Evolutionary conservation across 2,888 invertebrate species (phyloP).

Genomic region (Tubulanus polymorphus): DNA sequence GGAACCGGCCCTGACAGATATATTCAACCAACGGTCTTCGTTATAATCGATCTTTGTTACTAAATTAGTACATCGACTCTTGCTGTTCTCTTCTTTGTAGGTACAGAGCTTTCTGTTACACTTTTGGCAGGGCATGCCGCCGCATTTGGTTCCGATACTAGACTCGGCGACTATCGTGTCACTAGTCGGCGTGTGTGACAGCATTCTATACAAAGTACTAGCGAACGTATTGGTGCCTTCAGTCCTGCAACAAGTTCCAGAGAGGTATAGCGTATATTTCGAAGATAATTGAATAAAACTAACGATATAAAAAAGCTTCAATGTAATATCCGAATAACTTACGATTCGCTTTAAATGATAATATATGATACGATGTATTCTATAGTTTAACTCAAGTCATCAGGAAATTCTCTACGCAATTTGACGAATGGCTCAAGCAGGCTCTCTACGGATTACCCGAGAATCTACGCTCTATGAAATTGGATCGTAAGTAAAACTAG

Average conservation of each 20-base stretch:
- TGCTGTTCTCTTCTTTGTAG: too few species aligned
- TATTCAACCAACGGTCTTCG: too few species aligned
- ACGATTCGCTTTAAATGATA: too few species aligned
- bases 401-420: conserved; percentile 53
- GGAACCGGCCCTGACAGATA: too few species aligned
- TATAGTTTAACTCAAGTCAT: conserved; percentile 54
- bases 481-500: conserved; percentile 52
- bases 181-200: conserved; percentile 56
- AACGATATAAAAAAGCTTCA: too few species aligned
- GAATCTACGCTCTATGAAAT: conserved; percentile 50
- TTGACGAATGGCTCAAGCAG: conserved; percentile 53
- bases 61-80: too few species aligned
- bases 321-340: too few species aligned
- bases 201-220: conserved; percentile 55
- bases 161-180: conserved; percentile 50
- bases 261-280: conserved; percentile 48
- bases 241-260: conserved; percentile 52
- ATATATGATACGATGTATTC: too few species aligned
- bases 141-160: conserved; percentile 50
- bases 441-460: conserved; percentile 53
- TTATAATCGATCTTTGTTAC: too few species aligned
- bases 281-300: too few species aligned
- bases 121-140: conserved; percentile 56
- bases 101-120: conserved; percentile 54
- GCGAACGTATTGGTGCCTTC: conserved; percentile 55